Base-by-base conservation (phyloP, 2,888 invertebrate species). In the Lasioglossum leucozonium region DNA sequence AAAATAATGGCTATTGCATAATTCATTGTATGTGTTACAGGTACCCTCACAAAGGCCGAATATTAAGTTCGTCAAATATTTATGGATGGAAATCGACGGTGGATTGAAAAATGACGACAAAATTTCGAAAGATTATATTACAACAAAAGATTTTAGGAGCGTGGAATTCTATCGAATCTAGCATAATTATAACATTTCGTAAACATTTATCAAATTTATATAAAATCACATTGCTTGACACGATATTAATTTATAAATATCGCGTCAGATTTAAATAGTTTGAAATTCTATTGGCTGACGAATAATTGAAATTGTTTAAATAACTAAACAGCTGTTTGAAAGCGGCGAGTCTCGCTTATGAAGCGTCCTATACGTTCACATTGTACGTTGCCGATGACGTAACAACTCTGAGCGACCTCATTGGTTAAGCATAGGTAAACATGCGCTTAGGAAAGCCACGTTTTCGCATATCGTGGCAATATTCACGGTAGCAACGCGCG, bases 391-490 rank as follows among this genome's bases (percentile, higher is more conserved):
- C 18, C 30, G 44, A 30, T 82, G 78, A 82, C 82, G 82, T 82
- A 82, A 82, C 34, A 26, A 10, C 55, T 65, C 44, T 30, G 37
- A 51, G 74, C 74, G 22, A 22, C 42, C 74, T 34, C 42, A 84
- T 84, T 84, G 82, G 84, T 74, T 40, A n/a, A 72, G 51, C 82
- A 62, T 42, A 77, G 77, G 71, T 82, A 84, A 84, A 78, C 82
- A 82, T 65, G 82, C 73, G 71, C 58, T 26, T 37, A 42, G 74
- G 40, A 72, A 72, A 82, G 65, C 55, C 83, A 72, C 72, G 37
- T 65, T 78, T 42, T 77, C 62, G n/a, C 47, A 26, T 72, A 85
- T 84, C 51, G 16, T 42, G 42, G 69, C 13, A 34, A 51, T 72
- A 58, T 62, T 44, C 47, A 40, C 26, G 18, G 40, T 55, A 55